Base-by-base conservation (phyloP, 2,797 vertebrate species). In the Phrynocephalus vlangalii region DNA sequence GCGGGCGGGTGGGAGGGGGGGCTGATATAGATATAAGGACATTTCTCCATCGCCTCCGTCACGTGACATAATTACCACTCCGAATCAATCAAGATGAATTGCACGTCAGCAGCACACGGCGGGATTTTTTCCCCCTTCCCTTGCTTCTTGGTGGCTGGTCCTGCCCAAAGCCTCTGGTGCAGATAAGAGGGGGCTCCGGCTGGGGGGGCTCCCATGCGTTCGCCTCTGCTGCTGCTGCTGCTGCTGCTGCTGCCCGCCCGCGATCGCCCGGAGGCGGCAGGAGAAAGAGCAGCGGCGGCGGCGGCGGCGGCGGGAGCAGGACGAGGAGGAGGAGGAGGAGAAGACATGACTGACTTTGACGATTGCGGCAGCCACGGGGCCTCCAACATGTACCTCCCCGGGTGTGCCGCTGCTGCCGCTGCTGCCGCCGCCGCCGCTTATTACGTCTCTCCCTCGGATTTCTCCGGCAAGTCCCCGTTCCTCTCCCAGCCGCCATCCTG, bases 31-130 rank as follows among this genome's bases (percentile, higher is more conserved):
- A 99, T 99, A 98, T 98, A 98, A 99, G 98, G 98, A 98, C 98
- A 98, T 99, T 97, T 98, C 98, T 98, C 96, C 97, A 98, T 98
- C 96, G 98, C 82, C 75, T 48, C 28, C 98, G 98, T 99, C 99
- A 99, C 99, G 98, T 99, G 99, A 99, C 99, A 98, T 98, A 98
- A 99, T 99, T 98, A 98, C 98, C 98, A 98, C 98, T 97, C 60
- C 98, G 98, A 99, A 99, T 99, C 99, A 98, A 99, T 99, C 98
- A 98, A 99, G 98, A 99, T 99, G 98, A 98, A 98, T 98, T 98
- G 98, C 98, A 98, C 98, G 98, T 99, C 98, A 98, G 98, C 98
- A 97, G 98, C 98, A 97, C 98, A 96, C 98, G 98, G 98, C 98
- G 98, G 98, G 98, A 97, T 98, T 97, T 98, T 98, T 98, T 97